Evolutionary conservation across 2,113 vertebrate genomes (phyloP), one percentile per base, ranked within the genome.

Genomic region (Picathartes gymnocephalus): DNA sequence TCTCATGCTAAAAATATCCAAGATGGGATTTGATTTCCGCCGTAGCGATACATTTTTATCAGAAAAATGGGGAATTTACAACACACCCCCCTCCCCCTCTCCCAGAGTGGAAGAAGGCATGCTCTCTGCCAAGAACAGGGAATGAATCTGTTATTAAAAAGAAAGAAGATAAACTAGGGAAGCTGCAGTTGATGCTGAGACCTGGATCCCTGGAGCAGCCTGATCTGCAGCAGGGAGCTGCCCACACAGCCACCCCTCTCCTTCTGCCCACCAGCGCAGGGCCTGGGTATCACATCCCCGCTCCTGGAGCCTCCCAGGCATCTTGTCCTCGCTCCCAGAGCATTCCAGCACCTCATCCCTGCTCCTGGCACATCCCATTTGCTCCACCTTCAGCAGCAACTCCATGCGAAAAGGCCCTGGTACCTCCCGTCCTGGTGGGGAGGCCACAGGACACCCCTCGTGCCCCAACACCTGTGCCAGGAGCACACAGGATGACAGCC

Each of bases 1-100:
- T 98, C 97, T 96, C 96, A 61, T 81, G 96, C 97, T 98, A 98
- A 98, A 98, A 97, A 98, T 98, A 98, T 54, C 95, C 53, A 91
- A 95, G 96, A 96, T 78, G 50, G 95, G 95, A 97, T 97, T 97
- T 97, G 96, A 97, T 97, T 98, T 98, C 94, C 81, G 90, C 92
- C 28, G 16, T 81, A 85, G 94, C 11, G 2, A 95, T 88, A 95
- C 74, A 91, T 83, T 96, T 97, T 96, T 94, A 97, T 95, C 92
- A 95, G 94, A 74, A 96, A 97, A 97, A 98, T 87, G 81, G 96
- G 87, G 90, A 96, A 96, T 64, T 74, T 91, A 77, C 77, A 87
- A 92, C 48, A 51, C 65, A 14, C 78, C 60, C 54, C 21, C 33
- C 42, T 57, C 61, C 62, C 40, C 27, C 77, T 73, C 47, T 53